A percentile compares a stretch with the other conserved stretches of the same genome.
Evolutionary conservation across 2,113 vertebrate genomes (phyloP).

Genomic region (Psettodes erumei): DNA sequence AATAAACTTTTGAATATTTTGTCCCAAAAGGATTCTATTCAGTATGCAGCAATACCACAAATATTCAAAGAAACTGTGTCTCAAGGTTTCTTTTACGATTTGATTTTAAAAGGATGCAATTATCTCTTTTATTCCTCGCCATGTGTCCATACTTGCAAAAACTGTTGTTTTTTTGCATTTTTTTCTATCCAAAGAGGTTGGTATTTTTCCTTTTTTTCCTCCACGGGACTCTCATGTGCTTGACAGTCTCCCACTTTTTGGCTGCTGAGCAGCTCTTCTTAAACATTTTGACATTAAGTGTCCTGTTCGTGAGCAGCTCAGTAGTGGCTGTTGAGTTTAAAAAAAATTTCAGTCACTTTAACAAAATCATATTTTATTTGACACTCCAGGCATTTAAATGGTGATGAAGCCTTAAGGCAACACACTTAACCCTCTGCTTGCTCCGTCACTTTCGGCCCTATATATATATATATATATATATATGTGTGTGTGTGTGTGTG

Average conservation of each 20-base stretch:
- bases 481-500: too few species aligned
- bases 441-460: neutral
- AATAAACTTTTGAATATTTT: neutral
- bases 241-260: neutral
- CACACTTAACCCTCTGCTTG: neutral
- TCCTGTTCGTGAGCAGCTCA: neutral
- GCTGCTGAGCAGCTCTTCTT: neutral
- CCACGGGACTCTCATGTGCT: neutral
- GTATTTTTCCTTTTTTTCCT: neutral
- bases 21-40: slow-evolving; percentile 7
- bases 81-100: slow-evolving; percentile 12
- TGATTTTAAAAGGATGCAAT: neutral
- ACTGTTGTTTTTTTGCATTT: too few species aligned
- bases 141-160: neutral
- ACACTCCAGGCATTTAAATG: neutral
- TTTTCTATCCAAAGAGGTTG: neutral
- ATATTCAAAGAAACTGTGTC: slow-evolving; percentile 23
- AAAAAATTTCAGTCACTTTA: slow-evolving; percentile 24
- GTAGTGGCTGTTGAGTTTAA: neutral
- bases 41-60: slow-evolving; percentile 49
- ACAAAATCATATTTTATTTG: neutral
- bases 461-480: slow-evolving; percentile 13
- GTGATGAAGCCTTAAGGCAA: neutral
- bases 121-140: slow-evolving; percentile 20
- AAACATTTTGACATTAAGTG: neutral